phyloP scores from a whole-genome alignment of 2,113 vertebrate species.

The Penelope pileata region DNA sequence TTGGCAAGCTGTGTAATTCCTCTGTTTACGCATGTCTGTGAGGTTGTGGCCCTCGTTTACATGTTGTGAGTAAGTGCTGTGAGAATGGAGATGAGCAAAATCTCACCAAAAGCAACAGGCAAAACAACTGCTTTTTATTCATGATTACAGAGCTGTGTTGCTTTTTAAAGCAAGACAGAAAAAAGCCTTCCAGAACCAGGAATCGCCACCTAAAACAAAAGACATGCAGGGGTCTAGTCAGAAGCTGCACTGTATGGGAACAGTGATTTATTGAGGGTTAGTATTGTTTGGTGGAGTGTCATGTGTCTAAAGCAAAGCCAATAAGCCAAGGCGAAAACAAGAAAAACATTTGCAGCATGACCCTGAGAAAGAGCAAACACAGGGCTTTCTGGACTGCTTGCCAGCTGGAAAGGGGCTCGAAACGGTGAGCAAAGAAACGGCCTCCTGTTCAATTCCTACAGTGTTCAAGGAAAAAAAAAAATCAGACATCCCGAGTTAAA shows the following conservation, averaged over 20 bases:
- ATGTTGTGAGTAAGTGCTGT: constrained; percentile 10
- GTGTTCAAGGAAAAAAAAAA: not conserved
- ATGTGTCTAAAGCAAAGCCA: constrained; percentile 7
- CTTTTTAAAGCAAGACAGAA: not conserved
- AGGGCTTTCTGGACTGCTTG: constrained; percentile 24
- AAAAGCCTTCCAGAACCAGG: not conserved
- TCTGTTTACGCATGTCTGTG: constrained; percentile 14
- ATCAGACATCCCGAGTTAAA: not conserved
- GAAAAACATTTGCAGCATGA: constrained; percentile 56
- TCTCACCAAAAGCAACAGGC: not conserved
- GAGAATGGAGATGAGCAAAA: constrained; percentile 17
- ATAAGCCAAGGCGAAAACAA: constrained; percentile 55
- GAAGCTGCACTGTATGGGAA: not conserved
- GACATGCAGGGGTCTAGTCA: not conserved
- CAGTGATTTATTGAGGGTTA: not conserved
- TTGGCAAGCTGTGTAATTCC: constrained; percentile 30
- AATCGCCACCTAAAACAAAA: not conserved
- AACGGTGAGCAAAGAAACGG: constrained; percentile 29
- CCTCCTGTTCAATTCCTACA: constrained; percentile 36
- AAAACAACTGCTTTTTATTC: not conserved
- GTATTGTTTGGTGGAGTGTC: not conserved
- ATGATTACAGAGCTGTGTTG: not conserved
- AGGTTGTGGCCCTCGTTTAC: constrained; percentile 50
- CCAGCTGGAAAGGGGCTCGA: constrained; percentile 41
- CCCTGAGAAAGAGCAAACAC: constrained; percentile 65